Conservation (phyloP, 2,113 vertebrate genomes). For the Lanius ludovicianus region DNA sequence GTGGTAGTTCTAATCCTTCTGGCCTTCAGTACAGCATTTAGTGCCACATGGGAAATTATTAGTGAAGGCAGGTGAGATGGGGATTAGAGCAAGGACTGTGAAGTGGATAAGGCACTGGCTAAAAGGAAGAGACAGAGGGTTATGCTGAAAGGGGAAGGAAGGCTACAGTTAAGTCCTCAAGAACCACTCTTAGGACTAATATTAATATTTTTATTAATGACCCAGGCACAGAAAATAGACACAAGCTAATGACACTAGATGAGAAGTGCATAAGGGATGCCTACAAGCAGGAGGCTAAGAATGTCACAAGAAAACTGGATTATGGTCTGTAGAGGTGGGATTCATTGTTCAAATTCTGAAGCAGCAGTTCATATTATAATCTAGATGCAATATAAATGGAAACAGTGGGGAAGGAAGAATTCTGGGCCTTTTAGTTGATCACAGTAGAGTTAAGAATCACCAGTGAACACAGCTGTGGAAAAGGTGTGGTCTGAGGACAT, state of each 20-base stretch:
- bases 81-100: background rate
- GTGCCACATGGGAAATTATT: constrained; percentile 18
- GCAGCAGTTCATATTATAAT: background rate
- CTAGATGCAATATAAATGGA: background rate
- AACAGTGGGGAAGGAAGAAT: background rate
- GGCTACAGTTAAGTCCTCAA: background rate
- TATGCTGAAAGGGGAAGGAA: background rate
- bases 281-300: background rate
- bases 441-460: background rate
- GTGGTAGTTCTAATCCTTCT: background rate
- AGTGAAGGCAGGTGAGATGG: background rate
- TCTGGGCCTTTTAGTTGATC: background rate
- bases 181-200: background rate
- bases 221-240: background rate
- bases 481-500: background rate
- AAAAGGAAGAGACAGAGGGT: background rate
- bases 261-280: background rate
- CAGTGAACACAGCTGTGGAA: background rate
- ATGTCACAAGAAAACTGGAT: background rate
- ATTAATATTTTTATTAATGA: background rate
- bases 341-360: background rate
- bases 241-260: background rate
- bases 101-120: background rate
- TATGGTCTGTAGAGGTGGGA: background rate
- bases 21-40: background rate